Percentiles rank a stretch among this genome's conserved stretches.
Conservation (phyloP, 2,888 invertebrate species). For the Diachrysia chrysitis region DNA sequence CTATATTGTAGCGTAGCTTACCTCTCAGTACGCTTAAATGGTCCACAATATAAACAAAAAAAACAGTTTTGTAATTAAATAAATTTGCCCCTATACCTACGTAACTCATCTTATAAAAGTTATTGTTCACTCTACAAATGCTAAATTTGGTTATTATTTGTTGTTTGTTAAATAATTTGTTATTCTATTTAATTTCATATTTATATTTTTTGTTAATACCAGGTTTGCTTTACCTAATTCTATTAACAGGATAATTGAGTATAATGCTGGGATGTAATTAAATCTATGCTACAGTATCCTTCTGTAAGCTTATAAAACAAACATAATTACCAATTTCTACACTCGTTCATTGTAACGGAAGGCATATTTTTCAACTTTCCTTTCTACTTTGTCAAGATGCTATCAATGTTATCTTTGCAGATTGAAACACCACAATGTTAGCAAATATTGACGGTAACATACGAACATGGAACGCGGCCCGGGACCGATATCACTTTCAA, state of each 20-base stretch:
- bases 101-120: background rate
- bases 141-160: background rate
- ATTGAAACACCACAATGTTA: slow-evolving; percentile 40
- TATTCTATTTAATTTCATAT: background rate
- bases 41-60: no score
- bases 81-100: background rate
- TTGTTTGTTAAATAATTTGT: background rate
- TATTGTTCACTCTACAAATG: background rate
- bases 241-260: background rate
- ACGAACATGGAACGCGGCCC: slow-evolving; percentile 31
- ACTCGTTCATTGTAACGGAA: background rate
- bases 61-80: no score
- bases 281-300: background rate
- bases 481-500: slow-evolving; percentile 69
- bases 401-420: slow-evolving; percentile 33
- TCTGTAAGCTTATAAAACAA: background rate
- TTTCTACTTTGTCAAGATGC: slow-evolving; percentile 20
- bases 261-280: background rate
- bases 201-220: background rate
- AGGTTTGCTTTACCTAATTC: background rate
- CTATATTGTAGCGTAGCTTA: no score
- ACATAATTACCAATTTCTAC: background rate
- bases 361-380: slow-evolving; percentile 35
- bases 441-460: slow-evolving; percentile 47
- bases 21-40: no score